Evolutionary conservation across 1,140 invertebrate genomes (phyloP).

Genomic region (Caligus rogercresseyi): DNA sequence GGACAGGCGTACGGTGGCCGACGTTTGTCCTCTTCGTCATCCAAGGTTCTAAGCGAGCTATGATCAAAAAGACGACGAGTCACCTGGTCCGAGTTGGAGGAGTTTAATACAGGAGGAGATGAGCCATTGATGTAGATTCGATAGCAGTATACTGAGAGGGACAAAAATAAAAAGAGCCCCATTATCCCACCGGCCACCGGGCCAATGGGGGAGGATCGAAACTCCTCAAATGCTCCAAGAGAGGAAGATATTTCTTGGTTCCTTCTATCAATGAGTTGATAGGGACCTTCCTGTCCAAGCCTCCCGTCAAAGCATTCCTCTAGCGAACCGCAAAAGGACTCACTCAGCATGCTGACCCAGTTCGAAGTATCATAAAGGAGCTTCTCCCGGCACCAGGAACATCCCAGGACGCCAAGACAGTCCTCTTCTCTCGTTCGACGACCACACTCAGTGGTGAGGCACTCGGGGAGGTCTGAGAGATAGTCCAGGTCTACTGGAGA

Average conservation of each 20-base stretch:
- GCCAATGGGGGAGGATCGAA: slow-evolving; percentile 40
- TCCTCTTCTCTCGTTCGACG: slow-evolving; percentile 33
- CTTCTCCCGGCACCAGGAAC: slow-evolving; percentile 72
- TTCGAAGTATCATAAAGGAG: slow-evolving; percentile 36
- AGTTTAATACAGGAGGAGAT: background rate
- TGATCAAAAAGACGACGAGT: background rate
- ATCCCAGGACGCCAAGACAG: slow-evolving; percentile 65
- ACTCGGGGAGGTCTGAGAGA: slow-evolving; percentile 13
- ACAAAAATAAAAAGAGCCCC: slow-evolving; percentile 40
- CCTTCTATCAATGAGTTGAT: slow-evolving; percentile 27
- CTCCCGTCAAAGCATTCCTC: slow-evolving; percentile 66
- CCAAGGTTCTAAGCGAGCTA: background rate
- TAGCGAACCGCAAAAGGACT: slow-evolving; percentile 58
- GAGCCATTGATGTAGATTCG: slow-evolving; percentile 24
- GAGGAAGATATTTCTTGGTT: background rate
- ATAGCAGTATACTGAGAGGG: slow-evolving; percentile 43
- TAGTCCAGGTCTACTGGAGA: slow-evolving; percentile 4
- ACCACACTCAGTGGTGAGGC: slow-evolving; percentile 28
- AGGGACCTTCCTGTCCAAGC: slow-evolving; percentile 58
- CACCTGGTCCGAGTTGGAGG: too few species aligned
- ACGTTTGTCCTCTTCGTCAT: background rate
- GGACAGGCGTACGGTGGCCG: background rate
- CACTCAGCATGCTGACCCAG: slow-evolving; percentile 29
- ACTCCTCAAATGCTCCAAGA: slow-evolving; percentile 29
- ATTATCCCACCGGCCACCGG: slow-evolving; percentile 45